Base-by-base conservation (phyloP, 2,888 invertebrate species). In the Apantesis nais region DNA sequence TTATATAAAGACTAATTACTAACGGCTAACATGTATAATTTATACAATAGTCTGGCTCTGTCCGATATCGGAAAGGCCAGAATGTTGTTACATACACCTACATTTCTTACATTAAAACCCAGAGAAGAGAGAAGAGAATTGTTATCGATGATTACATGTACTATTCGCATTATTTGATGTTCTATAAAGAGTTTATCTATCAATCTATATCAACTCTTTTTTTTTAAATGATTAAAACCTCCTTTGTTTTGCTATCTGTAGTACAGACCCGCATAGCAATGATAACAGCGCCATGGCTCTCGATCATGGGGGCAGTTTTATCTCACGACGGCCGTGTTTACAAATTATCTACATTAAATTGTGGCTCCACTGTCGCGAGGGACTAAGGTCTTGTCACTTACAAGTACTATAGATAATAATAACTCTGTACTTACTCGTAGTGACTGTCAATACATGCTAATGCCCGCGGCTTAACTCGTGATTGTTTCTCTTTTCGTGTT, bases 301-400 rank as follows among this genome's bases (percentile, higher is more conserved):
- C 77, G 77, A 78, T 76, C 75, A 82, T 83, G 76, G 76, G 84
- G 82, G 84, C 78, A 75, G 72, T 77, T 82, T 83, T 83, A 83
- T 83, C 83, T 84, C 78, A 65, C 55, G 34, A 41, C 62, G 71
- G 31, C 73, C 67, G 73, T 80, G 81, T 81, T 80, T 78, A 81
- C 84, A 78, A 76, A 76, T 81, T 80, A 80, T 82, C 80, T 81
- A 78, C 79, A 79, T 82, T 82, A 76, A 78, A 83, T 81, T 83
- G 78, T 64, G 31, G 55, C 62, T 58, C 61, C 62, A 11, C 52
- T 37, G 52, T 9, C 52, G n/a, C 44, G 25, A 31, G 60, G 31
- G 31, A 4, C 58, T 29, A 25, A 29, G 29, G 19, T 55, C 52
- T 66, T 37, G 39, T 66, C 14, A 55, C n/a, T 52, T 52, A 12